Evolutionary conservation across 35 echinoderm and acorn worm species (phyloP).

Genomic region (Apostichopus californicus): DNA sequence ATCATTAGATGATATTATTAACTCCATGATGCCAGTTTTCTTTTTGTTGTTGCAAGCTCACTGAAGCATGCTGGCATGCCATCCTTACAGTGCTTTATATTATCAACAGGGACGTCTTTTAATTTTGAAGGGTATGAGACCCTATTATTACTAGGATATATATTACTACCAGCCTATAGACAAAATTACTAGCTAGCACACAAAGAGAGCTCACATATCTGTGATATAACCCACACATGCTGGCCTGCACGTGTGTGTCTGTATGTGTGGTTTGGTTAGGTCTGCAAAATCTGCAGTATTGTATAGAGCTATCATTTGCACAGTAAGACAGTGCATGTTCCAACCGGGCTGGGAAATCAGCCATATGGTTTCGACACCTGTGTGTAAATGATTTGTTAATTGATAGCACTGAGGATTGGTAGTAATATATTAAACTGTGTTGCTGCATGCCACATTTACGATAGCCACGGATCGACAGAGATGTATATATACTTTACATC

Average conservation of each 20-base stretch:
- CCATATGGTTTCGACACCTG: slow-evolving; percentile 41
- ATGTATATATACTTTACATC: background rate
- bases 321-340: background rate
- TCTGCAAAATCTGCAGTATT: background rate
- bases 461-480: slow-evolving; percentile 13
- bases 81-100: background rate
- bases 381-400: background rate
- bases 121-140: slow-evolving; percentile 19
- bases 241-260: background rate
- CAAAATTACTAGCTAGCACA: too few species aligned
- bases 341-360: background rate
- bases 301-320: background rate
- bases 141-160: background rate
- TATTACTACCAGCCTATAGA: background rate
- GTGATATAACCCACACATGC: background rate
- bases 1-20: background rate
- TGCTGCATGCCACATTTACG: slow-evolving; percentile 50
- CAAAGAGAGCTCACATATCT: too few species aligned
- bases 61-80: slow-evolving; percentile 38
- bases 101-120: background rate
- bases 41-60: background rate
- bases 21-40: background rate
- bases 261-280: background rate
- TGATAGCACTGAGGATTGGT: slow-evolving; percentile 1
- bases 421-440: background rate